Evolutionary conservation across 2,888 invertebrate genomes (phyloP).

Genomic region (Creontiades dilutus): DNA sequence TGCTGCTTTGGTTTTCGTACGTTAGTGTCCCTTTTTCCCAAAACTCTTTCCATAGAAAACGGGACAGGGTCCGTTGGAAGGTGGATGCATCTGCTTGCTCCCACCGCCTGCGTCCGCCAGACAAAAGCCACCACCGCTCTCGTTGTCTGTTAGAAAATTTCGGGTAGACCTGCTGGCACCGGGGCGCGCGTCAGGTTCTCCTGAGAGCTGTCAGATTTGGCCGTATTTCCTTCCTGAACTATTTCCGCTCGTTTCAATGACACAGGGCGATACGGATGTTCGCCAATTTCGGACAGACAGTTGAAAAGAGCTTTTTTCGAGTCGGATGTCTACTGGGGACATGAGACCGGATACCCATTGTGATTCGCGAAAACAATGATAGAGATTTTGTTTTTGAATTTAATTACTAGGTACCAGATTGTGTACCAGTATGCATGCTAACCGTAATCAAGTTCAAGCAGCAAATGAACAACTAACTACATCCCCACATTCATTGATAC

Average conservation of each 20-base stretch:
- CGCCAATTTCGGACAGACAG: not conserved
- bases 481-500: no score
- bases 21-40: slow-evolving; percentile 10
- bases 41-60: slow-evolving; percentile 34
- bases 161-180: slow-evolving; percentile 9
- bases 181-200: not conserved
- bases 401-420: no score
- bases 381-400: not conserved
- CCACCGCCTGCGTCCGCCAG: not conserved
- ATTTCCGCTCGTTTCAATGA: not conserved
- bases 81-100: slow-evolving; percentile 14
- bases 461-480: no score
- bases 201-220: not conserved
- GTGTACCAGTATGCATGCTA: not conserved
- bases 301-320: not conserved
- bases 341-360: not conserved
- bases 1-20: slow-evolving; percentile 22
- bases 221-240: not conserved
- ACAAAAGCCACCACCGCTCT: not conserved
- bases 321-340: not conserved
- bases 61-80: slow-evolving; percentile 17
- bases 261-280: not conserved
- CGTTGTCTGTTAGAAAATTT: not conserved
- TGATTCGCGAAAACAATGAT: not conserved
- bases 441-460: no score